Percentiles rank a stretch among this genome's conserved stretches.
Conservation (phyloP, 1,140 invertebrate species). For the Drosophila bipectinata region DNA sequence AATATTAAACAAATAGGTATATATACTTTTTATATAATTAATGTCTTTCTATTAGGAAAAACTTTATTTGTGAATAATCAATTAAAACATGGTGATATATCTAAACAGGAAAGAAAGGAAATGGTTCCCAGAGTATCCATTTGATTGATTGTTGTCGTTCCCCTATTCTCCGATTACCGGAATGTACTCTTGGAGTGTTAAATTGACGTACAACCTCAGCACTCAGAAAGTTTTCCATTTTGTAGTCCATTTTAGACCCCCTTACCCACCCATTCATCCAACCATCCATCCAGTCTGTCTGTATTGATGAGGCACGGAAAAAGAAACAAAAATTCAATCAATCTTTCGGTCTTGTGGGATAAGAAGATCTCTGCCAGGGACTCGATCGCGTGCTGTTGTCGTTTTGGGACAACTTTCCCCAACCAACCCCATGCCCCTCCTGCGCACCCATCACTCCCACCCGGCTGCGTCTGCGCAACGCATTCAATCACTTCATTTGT, state of each 20-base stretch:
- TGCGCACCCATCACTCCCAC: constrained; percentile 5
- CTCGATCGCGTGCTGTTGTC: constrained; percentile 71
- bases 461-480: constrained; percentile 48
- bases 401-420: constrained; percentile 35
- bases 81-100: constrained; percentile 4
- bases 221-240: constrained; percentile 28
- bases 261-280: neutral
- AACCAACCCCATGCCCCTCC: neutral
- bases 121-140: constrained; percentile 14
- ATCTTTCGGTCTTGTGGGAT: constrained; percentile 48
- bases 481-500: constrained; percentile 81
- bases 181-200: constrained; percentile 32
- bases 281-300: constrained; percentile 28
- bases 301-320: constrained; percentile 64
- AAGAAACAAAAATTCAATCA: constrained; percentile 70
- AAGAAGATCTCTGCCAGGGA: constrained; percentile 27
- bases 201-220: constrained; percentile 29
- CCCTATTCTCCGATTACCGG: constrained; percentile 26
- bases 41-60: neutral
- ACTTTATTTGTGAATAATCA: neutral
- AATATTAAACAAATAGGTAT: neutral
- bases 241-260: constrained; percentile 24
- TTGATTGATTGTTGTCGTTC: constrained; percentile 33
- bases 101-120: neutral
- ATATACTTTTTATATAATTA: neutral